phyloP scores from a whole-genome alignment of 2,888 invertebrate genomes.

The Microplitis deprimator region DNA sequence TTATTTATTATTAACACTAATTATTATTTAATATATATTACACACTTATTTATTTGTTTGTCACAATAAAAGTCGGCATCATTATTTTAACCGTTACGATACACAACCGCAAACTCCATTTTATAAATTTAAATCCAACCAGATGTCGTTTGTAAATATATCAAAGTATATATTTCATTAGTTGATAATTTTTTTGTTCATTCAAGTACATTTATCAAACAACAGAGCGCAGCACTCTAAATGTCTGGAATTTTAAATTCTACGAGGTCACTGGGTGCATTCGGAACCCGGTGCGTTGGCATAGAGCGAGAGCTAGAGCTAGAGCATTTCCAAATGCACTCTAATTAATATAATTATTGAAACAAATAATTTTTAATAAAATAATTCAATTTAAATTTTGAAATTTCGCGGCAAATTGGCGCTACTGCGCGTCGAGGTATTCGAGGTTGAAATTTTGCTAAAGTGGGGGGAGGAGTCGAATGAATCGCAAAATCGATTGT shows the following conservation, averaged over 20 bases:
- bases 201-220: background rate
- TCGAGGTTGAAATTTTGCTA: no score
- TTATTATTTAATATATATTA: slow-evolving; percentile 11
- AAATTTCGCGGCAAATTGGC: no score
- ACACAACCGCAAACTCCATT: slow-evolving; percentile 23
- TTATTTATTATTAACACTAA: slow-evolving; percentile 16
- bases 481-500: no score
- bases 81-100: background rate
- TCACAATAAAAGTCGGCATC: background rate
- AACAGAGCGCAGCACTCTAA: background rate
- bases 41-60: background rate
- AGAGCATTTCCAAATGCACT: no score
- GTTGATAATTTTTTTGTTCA: background rate
- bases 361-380: no score
- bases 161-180: background rate
- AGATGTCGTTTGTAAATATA: slow-evolving; percentile 17
- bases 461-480: no score
- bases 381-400: no score
- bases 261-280: background rate
- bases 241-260: background rate
- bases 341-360: no score
- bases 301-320: background rate
- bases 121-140: slow-evolving; percentile 23
- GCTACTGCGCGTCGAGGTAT: no score
- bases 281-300: background rate